These are phyloP conservation scores for Dorcus hopei DNA, from an alignment of 2,888 invertebrate species.

Conservation along the genomic window DNA sequence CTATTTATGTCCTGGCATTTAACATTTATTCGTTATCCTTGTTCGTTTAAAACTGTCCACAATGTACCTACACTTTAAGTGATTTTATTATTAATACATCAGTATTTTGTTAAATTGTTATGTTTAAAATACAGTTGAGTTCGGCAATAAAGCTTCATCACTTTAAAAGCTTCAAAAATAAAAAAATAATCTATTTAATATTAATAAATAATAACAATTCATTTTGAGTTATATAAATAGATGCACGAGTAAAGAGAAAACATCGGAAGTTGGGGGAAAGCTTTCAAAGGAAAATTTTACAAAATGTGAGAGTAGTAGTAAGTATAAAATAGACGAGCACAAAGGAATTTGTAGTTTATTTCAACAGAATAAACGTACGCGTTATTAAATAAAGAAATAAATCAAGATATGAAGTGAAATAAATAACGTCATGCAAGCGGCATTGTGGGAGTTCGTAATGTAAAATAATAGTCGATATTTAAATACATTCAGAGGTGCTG, in stretches of 20 bases:
- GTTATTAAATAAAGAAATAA: conserved; percentile 16
- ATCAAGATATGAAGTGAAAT: conserved; percentile 8
- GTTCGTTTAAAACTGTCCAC: background rate
- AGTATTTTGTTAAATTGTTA: no score
- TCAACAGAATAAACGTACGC: background rate
- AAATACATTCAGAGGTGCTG: background rate
- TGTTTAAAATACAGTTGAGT: no score
- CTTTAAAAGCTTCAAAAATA: no score
- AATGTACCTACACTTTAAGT: background rate
- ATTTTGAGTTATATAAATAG: no score
- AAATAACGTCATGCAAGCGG: background rate
- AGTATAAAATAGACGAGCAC: background rate
- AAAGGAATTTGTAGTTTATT: background rate
- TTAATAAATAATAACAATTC: no score
- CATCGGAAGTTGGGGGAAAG: no score
- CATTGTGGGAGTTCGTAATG: background rate
- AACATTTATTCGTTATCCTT: background rate
- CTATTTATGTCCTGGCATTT: background rate
- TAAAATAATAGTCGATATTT: conserved; percentile 1
- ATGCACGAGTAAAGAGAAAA: no score
- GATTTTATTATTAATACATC: background rate
- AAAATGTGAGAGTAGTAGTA: no score
- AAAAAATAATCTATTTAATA: no score
- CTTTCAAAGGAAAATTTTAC: no score
- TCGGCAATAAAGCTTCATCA: no score